A percentile compares a stretch with the other conserved stretches of the same genome.
Conservation (phyloP, 2,888 invertebrate genomes). For the Chydorus sphaericus region DNA sequence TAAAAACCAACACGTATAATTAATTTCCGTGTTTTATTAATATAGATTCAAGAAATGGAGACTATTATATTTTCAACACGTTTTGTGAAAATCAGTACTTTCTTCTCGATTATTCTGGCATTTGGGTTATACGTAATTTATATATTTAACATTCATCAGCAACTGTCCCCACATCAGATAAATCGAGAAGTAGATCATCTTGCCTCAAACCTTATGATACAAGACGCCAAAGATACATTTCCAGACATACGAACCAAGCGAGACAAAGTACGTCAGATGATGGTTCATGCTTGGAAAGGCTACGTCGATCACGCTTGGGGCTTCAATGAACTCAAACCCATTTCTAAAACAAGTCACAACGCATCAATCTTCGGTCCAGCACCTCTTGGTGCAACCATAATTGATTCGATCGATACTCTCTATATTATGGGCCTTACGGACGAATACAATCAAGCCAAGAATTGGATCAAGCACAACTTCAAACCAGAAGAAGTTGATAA, state of each 20-base stretch:
- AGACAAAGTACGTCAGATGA: conserved; percentile 92
- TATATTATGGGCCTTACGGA: conserved; percentile 91
- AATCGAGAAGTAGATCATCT: no score
- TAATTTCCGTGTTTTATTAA: no score
- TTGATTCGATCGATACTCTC: conserved; percentile 91
- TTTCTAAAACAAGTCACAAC: conserved; percentile 75
- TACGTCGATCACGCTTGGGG: conserved; percentile 98
- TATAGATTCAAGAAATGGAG: no score
- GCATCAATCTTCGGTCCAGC: conserved; percentile 81
- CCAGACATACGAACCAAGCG: conserved; percentile 50
- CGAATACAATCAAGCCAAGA: conserved; percentile 80
- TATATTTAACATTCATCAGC: no score
- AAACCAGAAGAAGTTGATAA: conserved; percentile 44
- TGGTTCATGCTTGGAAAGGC: conserved; percentile 93
- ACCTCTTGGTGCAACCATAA: conserved; percentile 73
- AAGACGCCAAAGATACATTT: conserved; percentile 54
- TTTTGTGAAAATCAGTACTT: no score
- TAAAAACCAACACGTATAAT: no score
- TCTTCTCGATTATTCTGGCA: no score
- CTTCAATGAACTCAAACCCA: conserved; percentile 87
- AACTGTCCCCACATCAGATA: no score
- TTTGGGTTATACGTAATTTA: no score
- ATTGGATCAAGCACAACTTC: conserved; percentile 80
- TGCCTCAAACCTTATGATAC: no score
- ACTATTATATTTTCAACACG: no score